Base-by-base conservation (phyloP, 2,888 invertebrate species). In the Sarcophaga rosellei region DNA sequence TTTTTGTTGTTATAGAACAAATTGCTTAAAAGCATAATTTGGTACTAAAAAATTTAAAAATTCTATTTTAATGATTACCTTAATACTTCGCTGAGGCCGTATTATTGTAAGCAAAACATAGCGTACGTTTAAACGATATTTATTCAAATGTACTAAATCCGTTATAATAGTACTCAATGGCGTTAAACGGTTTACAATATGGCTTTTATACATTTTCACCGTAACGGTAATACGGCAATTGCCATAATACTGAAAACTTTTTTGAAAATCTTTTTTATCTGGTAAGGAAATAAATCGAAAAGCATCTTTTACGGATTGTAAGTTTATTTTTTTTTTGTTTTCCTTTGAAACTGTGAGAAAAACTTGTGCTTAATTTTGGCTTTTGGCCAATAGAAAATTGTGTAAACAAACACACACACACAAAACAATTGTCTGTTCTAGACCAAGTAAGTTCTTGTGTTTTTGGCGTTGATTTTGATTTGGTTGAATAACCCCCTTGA, bases 201-300 rank as follows among this genome's bases (percentile, higher is more conserved):
- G 15, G 25, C 47, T 45, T 57, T 59, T 81, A 81, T 65, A 63
- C 76, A 81, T 81, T 70, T 81, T 76, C 4, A 57, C 35, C n/a
- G 17, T 17, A 21, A 45, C 35, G 35, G 35, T 35, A 35, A 35
- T 35, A 35, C 35, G 35, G 61, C 66, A 47, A 25, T 53, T 57
- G 5, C 11, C 68, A 69, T 35, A 3, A 23, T 62, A 65, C 61
- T 68, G n/a, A 53, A 65, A 65, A 23, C 47, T 35, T 10, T 35
- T 35, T 35, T 35, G 35, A 35, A 35, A 35, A 35, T 35, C 35
- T 35, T 35, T 35, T 35, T 10, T 35, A 8, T 35, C 35, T 35
- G 35, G 35, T 35, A 35, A 35, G 35, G 35, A 35, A 35, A 35
- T 35, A 35, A 35, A 35, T 35, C 35, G 35, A 35, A 35, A 35